phyloP scores from a whole-genome alignment of 2,797 vertebrate species.

The Gallinago nigripennis region DNA sequence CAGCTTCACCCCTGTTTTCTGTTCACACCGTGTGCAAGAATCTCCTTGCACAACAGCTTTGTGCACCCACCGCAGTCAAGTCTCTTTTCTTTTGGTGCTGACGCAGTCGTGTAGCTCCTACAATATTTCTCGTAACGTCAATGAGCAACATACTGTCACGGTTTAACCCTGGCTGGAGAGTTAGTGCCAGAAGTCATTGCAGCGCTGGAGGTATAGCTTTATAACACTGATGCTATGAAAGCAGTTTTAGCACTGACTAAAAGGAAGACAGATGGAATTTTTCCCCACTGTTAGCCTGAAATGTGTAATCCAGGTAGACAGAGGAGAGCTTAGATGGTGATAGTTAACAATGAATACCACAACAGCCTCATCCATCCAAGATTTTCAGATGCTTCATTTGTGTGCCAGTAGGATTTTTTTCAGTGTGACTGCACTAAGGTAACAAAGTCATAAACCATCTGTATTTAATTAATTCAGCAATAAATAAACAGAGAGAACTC shows the following conservation, averaged over 20 bases:
- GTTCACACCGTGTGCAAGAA: neutral
- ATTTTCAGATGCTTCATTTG: neutral
- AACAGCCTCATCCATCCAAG: neutral
- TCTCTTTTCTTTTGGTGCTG: neutral
- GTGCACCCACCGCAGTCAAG: rapidly evolving
- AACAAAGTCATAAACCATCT: slow-evolving; percentile 1
- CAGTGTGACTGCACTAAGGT: neutral
- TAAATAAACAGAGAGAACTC: neutral
- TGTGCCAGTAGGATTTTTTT: neutral
- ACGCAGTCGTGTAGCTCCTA: rapidly evolving
- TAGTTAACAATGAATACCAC: neutral
- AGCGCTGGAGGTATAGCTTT: neutral
- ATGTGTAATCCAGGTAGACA: neutral
- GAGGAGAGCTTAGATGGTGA: neutral
- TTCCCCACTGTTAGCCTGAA: neutral
- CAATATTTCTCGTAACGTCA: neutral
- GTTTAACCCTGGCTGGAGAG: neutral
- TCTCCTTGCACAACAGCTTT: neutral
- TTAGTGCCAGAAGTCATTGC: neutral
- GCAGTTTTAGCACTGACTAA: neutral
- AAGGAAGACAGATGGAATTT: neutral
- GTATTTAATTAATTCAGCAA: slow-evolving; percentile 43
- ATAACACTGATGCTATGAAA: neutral
- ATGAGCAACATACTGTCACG: neutral
- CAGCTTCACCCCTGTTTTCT: neutral